Base-by-base conservation (phyloP, 2,888 invertebrate genomes). In the Petrolisthes manimaculis region DNA sequence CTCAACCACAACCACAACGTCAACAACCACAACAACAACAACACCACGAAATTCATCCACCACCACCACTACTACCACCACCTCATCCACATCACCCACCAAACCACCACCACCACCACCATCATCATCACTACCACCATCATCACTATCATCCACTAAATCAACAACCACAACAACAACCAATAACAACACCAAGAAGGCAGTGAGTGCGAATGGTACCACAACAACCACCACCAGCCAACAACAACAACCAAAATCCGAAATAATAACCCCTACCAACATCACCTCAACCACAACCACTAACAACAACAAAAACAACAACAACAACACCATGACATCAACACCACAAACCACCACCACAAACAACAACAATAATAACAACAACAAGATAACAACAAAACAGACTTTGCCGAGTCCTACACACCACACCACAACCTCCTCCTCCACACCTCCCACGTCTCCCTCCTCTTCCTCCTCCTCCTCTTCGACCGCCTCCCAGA, bases 401-500 rank as follows among this genome's bases (percentile, higher is more conserved):
- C 37, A 37, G 37, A 37, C 37, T 37, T 37, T 78, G 77, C 77
- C 74, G 9, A 78, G 83, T 51, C 78, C 83, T 37, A 51, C 84
- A 67, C 55, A 75, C 5, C 84, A 18, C 74, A 21, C 4, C 81
- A n/a, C n/a, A n/a, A n/a, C n/a, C n/a, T n/a, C n/a, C n/a, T n/a
- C n/a, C n/a, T n/a, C 86, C 4, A 69, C 82, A 24, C 84, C 88
- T 6, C 83, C 67, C 12, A 79, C 71, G 54, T 79, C 82, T 5
- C 78, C 77, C 18, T 87, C n/a, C n/a, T n/a, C n/a, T n/a, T n/a
- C n/a, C n/a, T n/a, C n/a, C n/a, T n/a, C 83, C 12, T 61, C 83
- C 5, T 87, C 88, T 9, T 55, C 81, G 8, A 77, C 87, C 54
- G 56, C 88, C 24, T 88, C 88, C 4, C 85, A 85, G 37, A 89